These are phyloP conservation scores for Protomyctophum bolini DNA, from an alignment of 2,113 vertebrate genomes.

Conservation along the genomic window DNA sequence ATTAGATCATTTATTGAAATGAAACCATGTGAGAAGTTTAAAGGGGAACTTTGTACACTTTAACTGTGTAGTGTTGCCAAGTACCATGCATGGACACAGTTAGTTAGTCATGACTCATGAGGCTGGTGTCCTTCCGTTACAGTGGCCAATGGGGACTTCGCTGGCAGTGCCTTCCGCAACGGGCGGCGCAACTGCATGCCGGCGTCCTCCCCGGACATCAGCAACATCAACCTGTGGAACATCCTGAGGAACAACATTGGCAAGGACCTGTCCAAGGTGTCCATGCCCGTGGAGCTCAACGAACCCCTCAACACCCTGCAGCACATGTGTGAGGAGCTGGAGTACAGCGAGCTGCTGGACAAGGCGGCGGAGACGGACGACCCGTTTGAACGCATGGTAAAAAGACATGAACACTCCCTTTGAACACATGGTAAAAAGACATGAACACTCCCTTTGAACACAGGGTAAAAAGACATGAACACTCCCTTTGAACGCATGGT, in stretches of 20 bases:
- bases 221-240: conserved; percentile 99
- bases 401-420: no score
- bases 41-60: background rate
- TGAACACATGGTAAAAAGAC: no score
- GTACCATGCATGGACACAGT: background rate
- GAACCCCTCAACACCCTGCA: conserved; percentile 98
- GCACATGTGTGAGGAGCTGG: conserved; percentile 97
- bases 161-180: conserved; percentile 91
- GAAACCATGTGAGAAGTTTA: background rate
- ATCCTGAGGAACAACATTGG: conserved; percentile 99
- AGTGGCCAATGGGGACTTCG: conserved; percentile 96
- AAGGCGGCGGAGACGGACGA: conserved; percentile 93
- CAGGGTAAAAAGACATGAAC: no score
- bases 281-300: conserved; percentile 98
- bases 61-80: background rate
- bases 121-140: conserved; percentile 21
- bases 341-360: conserved; percentile 97
- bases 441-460: no score
- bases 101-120: background rate
- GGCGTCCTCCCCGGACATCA: conserved; percentile 92
- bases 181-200: conserved; percentile 92
- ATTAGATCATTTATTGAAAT: background rate
- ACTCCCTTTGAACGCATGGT: no score
- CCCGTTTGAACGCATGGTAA: conserved; percentile 96
- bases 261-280: conserved; percentile 98